Base-by-base conservation (phyloP, 64 coral and sea anemone genomes). In the Porites lutea region DNA sequence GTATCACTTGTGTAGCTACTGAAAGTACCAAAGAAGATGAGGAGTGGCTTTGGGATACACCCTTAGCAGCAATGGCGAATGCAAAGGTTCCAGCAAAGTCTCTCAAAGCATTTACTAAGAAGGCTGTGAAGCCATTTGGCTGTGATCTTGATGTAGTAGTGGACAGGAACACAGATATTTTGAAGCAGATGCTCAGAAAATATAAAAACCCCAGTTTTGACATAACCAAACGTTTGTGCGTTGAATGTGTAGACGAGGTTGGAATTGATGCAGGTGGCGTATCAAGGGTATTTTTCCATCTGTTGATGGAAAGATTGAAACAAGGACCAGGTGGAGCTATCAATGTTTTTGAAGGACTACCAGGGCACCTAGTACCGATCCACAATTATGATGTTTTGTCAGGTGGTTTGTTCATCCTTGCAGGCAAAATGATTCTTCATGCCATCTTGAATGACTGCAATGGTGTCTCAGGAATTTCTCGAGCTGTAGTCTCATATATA, bases 221-320 rank as follows among this genome's bases (percentile, higher is more conserved):
- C n/a, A n/a, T n/a, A n/a, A n/a, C n/a, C n/a, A n/a, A n/a, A n/a
- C n/a, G n/a, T n/a, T n/a, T n/a, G n/a, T n/a, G n/a, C n/a, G n/a
- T n/a, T n/a, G n/a, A n/a, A n/a, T n/a, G n/a, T n/a, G n/a, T n/a
- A n/a, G n/a, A n/a, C n/a, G n/a, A n/a, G n/a, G n/a, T n/a, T n/a
- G n/a, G n/a, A n/a, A n/a, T n/a, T n/a, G n/a, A n/a, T n/a, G n/a
- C n/a, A n/a, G n/a, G n/a, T n/a, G n/a, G n/a, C n/a, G 72, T 78
- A 48, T 20, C 73, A 78, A 89, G 72, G 58, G 87, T 78, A 52
- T 78, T 66, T 62, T 89, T 89, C 51, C 2, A 89, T 19, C 62
- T 89, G 55, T 64, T 89, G 55, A 78, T 89, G 87, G 72, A 89
- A 65, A 48, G 74, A 12, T 65, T 89, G 15, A 75, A 77, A 46